Conservation (phyloP, 2,888 invertebrate species). For the Ariolimax columbianus region DNA sequence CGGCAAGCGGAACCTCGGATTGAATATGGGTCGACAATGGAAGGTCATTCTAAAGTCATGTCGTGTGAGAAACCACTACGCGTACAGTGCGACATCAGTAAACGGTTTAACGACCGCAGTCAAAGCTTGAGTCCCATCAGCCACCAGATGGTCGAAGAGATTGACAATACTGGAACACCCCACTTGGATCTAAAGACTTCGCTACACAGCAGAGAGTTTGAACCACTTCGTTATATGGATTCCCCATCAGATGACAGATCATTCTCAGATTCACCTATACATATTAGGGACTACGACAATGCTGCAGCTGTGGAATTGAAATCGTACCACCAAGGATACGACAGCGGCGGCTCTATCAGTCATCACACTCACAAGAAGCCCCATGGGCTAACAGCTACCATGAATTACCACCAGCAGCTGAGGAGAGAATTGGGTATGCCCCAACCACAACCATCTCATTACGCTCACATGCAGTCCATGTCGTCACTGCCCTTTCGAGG, state of each 20-base stretch:
- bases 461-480: background rate
- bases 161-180: background rate
- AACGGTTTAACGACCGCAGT: slow-evolving; percentile 32
- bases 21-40: slow-evolving; percentile 5
- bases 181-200: background rate
- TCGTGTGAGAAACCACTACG: background rate
- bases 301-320: background rate
- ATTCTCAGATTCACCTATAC: background rate
- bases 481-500: background rate
- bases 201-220: background rate
- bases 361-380: background rate
- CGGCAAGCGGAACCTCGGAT: background rate
- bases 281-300: slow-evolving; percentile 29
- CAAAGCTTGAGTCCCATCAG: slow-evolving; percentile 44
- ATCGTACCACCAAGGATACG: background rate
- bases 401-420: slow-evolving; percentile 50
- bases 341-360: background rate
- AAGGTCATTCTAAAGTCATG: background rate
- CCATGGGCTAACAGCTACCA: slow-evolving; percentile 31
- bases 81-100: slow-evolving; percentile 13
- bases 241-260: slow-evolving; percentile 8
- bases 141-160: background rate
- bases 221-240: slow-evolving; percentile 4
- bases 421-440: slow-evolving; percentile 49
- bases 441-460: background rate